Conservation (phyloP, 1,140 invertebrate genomes). For the Tachypleus tridentatus region DNA sequence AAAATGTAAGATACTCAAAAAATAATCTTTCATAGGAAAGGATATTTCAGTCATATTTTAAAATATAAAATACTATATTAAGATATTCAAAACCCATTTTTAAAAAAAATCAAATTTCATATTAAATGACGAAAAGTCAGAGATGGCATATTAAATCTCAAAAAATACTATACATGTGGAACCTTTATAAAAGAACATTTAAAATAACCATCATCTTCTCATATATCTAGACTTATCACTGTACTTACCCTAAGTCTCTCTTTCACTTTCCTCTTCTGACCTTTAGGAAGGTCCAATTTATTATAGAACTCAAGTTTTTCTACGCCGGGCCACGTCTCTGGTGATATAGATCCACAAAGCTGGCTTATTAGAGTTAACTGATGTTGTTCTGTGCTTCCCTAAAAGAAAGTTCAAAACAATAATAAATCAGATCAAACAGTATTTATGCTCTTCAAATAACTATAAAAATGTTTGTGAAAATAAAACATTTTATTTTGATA, state of each 20-base stretch:
- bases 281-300: constrained; percentile 80
- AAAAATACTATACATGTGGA: too few species aligned
- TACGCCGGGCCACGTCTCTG: constrained; percentile 75
- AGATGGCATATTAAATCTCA: too few species aligned
- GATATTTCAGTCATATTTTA: background rate
- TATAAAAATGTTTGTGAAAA: too few species aligned
- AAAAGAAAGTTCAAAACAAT: constrained; percentile 24
- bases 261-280: constrained; percentile 82
- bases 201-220: too few species aligned
- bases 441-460: background rate
- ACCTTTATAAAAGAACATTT: too few species aligned
- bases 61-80: background rate
- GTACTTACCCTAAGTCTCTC: constrained; percentile 54
- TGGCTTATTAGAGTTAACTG: constrained; percentile 91
- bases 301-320: constrained; percentile 82
- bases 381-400: constrained; percentile 91
- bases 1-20: background rate
- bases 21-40: background rate
- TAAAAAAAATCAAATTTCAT: too few species aligned
- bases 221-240: background rate
- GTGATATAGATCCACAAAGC: constrained; percentile 88
- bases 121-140: too few species aligned
- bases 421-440: background rate
- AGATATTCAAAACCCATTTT: too few species aligned
- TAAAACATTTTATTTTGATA: too few species aligned